Percentiles rank a stretch among this genome's conserved stretches.
Conservation (phyloP, 2,888 invertebrate species). For the Drosophila robusta region DNA sequence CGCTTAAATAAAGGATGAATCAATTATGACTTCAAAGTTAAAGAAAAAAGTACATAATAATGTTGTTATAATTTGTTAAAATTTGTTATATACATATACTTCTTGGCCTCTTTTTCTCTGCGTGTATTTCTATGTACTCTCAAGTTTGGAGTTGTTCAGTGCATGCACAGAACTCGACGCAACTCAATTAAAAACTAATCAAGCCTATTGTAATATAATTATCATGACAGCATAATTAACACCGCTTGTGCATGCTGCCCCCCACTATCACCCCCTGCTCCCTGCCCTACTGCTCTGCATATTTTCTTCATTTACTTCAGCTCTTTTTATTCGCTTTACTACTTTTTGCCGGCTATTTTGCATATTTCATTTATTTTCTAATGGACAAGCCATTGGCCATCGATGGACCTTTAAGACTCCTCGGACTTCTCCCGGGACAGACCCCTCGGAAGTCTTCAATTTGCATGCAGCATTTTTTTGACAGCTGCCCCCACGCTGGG, state of each 20-base stretch:
- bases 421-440: not conserved
- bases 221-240: slow-evolving; percentile 79
- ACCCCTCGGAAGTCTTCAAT: slow-evolving; percentile 60
- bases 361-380: slow-evolving; percentile 60
- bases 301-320: slow-evolving; percentile 30
- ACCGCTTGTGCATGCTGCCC: slow-evolving; percentile 49
- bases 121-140: slow-evolving; percentile 6
- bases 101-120: not conserved
- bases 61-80: too few relatives aligned
- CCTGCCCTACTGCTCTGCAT: not conserved
- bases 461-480: slow-evolving; percentile 61
- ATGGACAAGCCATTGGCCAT: slow-evolving; percentile 74
- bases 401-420: slow-evolving; percentile 63
- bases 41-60: too few relatives aligned
- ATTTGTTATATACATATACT: too few relatives aligned
- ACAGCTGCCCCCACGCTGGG: slow-evolving; percentile 32
- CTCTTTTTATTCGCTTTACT: slow-evolving; percentile 25
- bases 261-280: not conserved
- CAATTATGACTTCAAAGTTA: too few relatives aligned
- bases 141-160: slow-evolving; percentile 35
- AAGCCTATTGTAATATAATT: slow-evolving; percentile 82
- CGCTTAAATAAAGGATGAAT: too few relatives aligned
- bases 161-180: slow-evolving; percentile 61
- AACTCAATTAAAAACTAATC: slow-evolving; percentile 82
- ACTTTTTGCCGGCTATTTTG: slow-evolving; percentile 47